Conservation (phyloP, 2,797 vertebrate genomes). For the Typhlichthys subterraneus region DNA sequence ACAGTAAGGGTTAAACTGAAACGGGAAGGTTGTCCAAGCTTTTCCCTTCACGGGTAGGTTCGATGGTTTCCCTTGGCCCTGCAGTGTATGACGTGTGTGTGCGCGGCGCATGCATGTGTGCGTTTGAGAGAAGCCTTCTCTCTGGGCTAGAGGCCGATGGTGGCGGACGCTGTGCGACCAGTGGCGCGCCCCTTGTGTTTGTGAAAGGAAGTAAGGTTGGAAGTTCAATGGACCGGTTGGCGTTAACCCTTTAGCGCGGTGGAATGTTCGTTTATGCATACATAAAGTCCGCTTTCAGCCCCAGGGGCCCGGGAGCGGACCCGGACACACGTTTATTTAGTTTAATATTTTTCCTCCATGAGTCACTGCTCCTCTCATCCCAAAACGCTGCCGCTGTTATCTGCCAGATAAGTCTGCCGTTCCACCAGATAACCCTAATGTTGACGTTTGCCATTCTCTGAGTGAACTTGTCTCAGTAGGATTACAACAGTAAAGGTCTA, state of each 20-base stretch:
- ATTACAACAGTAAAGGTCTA: constrained; percentile 6
- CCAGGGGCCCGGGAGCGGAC: constrained; percentile 20
- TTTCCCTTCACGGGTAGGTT: constrained; percentile 36
- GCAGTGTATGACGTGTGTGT: constrained; percentile 9
- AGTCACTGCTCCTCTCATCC: constrained; percentile 39
- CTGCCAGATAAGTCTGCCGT: constrained; percentile 45
- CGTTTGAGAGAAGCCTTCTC: constrained; percentile 24
- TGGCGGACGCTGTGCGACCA: constrained; percentile 22
- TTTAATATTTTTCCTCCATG: constrained; percentile 7
- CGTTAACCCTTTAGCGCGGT: constrained; percentile 40
- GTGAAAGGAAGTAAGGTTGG: constrained; percentile 70
- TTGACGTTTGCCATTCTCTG: constrained; percentile 35
- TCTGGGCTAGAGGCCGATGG: constrained; percentile 29
- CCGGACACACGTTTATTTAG: not conserved
- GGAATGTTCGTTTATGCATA: constrained; percentile 42
- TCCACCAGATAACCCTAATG: constrained; percentile 36
- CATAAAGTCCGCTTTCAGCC: constrained; percentile 22
- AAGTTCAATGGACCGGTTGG: constrained; percentile 63
- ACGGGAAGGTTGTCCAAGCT: constrained; percentile 27
- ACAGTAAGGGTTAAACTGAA: constrained; percentile 28
- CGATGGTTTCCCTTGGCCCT: constrained; percentile 50
- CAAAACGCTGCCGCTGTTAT: constrained; percentile 43
- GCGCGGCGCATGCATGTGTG: constrained; percentile 1
- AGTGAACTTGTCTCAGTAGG: constrained; percentile 21
- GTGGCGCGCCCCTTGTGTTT: constrained; percentile 48